phyloP scores from a whole-genome alignment of 35 echinoderm and acorn worm species.

The Stichopus chloronotus region DNA sequence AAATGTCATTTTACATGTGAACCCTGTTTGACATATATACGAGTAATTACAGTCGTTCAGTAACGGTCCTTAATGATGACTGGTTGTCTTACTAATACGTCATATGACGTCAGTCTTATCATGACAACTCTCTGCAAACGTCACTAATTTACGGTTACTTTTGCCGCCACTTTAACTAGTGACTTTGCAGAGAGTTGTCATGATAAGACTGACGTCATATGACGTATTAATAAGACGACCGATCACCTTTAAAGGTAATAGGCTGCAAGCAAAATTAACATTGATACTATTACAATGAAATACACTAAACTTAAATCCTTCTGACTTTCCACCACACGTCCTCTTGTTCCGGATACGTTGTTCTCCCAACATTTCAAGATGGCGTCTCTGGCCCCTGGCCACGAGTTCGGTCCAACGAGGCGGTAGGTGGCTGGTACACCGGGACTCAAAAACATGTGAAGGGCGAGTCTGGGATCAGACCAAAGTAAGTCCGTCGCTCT shows the following conservation, averaged over 20 bases:
- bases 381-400: constrained; percentile 18
- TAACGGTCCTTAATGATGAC: too few relatives aligned
- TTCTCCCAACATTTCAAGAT: constrained; percentile 38
- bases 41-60: too few relatives aligned
- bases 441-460: constrained; percentile 37
- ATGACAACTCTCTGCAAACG: too few relatives aligned
- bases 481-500: constrained; percentile 10
- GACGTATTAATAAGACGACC: too few relatives aligned
- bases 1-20: too few relatives aligned
- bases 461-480: constrained; percentile 49
- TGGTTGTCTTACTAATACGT: too few relatives aligned
- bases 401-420: constrained; percentile 49
- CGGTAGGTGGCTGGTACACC: neutral
- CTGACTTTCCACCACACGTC: neutral
- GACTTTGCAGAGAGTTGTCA: too few relatives aligned
- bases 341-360: constrained; percentile 26
- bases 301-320: neutral
- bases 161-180: too few relatives aligned
- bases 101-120: too few relatives aligned
- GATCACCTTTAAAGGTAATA: neutral
- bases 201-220: too few relatives aligned
- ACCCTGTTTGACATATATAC: too few relatives aligned
- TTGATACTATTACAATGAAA: neutral
- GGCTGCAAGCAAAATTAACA: neutral
- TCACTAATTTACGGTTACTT: too few relatives aligned